Base-by-base conservation (phyloP, 2,113 vertebrate species). In the Ornithorhynchus anatinus region DNA sequence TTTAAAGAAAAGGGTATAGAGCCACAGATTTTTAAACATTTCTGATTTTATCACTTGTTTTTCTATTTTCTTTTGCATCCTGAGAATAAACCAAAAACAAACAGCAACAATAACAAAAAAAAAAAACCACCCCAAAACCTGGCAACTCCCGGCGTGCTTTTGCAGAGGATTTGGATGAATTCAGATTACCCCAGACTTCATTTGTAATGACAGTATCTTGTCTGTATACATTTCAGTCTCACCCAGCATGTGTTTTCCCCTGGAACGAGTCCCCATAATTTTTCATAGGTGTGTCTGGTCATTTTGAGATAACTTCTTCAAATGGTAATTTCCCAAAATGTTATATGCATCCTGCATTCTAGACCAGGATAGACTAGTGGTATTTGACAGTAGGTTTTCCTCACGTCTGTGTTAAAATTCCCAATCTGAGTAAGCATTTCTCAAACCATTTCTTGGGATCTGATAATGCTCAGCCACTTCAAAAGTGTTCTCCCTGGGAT, bases 151-250 rank as follows among this genome's bases (percentile, higher is more conserved):
- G 23, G 57, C 25, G 45, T 72, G 20, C 2, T 60, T 56, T 47
- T 52, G 65, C 45, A 70, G 67, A 60, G 66, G 63, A 35, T 51
- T 69, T 25, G 43, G 70, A 37, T 77, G 17, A 63, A 58, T 72
- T 52, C 72, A 75, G 59, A 80, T n/a, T 69, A 56, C 78, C 83
- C 53, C 43, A 72, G 6, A 45, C 37, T 54, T 70, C 80, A 68
- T 73, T 70, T 67, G 80, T 73, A 83, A 77, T 75, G 79, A 75
- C 75, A 75, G 75, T 68, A 67, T 52, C 53, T 67, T 75, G 51
- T 54, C 63, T 42, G 23, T 48, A 53, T 1, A 1, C 36, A 67
- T 69, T 53, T 61, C 53, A 56, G 20, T 72, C 62, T 72, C 62
- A 69, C 72, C 32, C 59, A 31, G 59, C 53, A 65, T 70, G 54